Conservation (phyloP, 2,888 invertebrate species). For the Eugnorisma glareosa region DNA sequence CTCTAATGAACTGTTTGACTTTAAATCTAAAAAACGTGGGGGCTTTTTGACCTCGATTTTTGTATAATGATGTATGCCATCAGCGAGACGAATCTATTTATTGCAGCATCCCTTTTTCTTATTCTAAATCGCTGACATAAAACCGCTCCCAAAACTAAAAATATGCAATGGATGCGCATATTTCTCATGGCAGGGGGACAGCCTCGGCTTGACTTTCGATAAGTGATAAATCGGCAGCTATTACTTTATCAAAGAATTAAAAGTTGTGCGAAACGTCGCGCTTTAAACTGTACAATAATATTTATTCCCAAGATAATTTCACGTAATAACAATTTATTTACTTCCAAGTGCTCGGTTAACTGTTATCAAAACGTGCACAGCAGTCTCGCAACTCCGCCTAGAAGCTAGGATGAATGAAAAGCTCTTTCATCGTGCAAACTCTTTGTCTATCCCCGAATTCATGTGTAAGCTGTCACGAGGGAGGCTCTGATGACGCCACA, state of each 20-base stretch:
- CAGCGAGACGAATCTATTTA: conserved; percentile 20
- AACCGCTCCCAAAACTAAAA: conserved; percentile 40
- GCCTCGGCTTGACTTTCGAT: conserved; percentile 21
- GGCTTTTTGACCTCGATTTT: conserved; percentile 34
- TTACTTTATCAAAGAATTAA: conserved; percentile 46
- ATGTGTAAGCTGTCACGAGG: conserved; percentile 81
- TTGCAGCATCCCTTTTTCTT: conserved; percentile 38
- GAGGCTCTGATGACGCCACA: conserved; percentile 78
- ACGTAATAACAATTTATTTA: conserved; percentile 64
- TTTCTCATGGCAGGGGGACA: conserved; percentile 17
- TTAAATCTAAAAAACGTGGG: conserved; percentile 48
- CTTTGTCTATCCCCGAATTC: conserved; percentile 85
- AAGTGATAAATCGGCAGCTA: conserved; percentile 51
- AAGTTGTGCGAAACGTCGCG: conserved; percentile 33
- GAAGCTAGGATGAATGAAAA: conserved; percentile 77
- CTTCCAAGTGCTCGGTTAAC: conserved; percentile 73
- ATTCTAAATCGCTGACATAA: conserved; percentile 40
- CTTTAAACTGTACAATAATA: conserved; percentile 59
- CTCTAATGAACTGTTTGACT: conserved; percentile 58
- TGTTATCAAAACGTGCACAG: conserved; percentile 79
- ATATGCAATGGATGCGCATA: conserved; percentile 52
- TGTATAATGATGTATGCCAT: conserved; percentile 23
- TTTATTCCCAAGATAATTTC: conserved; percentile 59
- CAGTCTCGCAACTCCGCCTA: conserved; percentile 72
- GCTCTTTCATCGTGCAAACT: conserved; percentile 81